phyloP scores from a whole-genome alignment of 2,888 invertebrate species.

The Palloptera scutellata region DNA sequence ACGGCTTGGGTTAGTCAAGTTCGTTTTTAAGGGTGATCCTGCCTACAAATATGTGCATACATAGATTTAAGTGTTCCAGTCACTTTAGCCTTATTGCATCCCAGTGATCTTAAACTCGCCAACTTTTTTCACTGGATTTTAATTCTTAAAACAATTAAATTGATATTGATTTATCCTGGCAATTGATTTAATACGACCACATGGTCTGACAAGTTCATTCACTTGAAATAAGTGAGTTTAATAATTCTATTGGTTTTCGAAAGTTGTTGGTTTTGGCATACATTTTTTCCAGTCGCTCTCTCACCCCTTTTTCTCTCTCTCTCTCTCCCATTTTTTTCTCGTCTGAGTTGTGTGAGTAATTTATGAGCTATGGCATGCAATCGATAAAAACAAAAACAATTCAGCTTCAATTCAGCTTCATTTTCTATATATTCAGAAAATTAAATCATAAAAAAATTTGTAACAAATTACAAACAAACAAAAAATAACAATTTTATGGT shows the following conservation, averaged over 20 bases:
- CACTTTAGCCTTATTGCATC: no score
- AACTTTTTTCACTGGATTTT: no score
- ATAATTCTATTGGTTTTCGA: slow-evolving; percentile 10
- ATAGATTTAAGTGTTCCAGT: no score
- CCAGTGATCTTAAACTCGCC: no score
- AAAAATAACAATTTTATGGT: slow-evolving; percentile 36
- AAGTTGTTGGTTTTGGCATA: slow-evolving; percentile 3
- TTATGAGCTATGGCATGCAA: slow-evolving; percentile 58
- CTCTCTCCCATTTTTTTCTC: not conserved
- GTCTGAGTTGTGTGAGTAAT: slow-evolving; percentile 44
- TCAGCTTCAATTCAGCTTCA: not conserved
- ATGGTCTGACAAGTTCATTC: not conserved
- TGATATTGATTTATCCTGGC: no score
- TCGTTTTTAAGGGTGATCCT: no score
- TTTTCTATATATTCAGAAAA: not conserved
- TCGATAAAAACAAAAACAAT: slow-evolving; percentile 37
- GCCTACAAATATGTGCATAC: no score
- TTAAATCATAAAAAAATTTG: slow-evolving; percentile 4
- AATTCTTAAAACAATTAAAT: no score
- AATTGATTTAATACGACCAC: no score
- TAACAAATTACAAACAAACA: slow-evolving; percentile 5
- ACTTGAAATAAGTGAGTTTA: slow-evolving; percentile 20
- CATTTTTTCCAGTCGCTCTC: not conserved
- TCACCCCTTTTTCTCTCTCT: not conserved
- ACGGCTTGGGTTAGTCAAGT: no score